phyloP scores from a whole-genome alignment of 2,888 invertebrate species.

The Capitulum mitella region DNA sequence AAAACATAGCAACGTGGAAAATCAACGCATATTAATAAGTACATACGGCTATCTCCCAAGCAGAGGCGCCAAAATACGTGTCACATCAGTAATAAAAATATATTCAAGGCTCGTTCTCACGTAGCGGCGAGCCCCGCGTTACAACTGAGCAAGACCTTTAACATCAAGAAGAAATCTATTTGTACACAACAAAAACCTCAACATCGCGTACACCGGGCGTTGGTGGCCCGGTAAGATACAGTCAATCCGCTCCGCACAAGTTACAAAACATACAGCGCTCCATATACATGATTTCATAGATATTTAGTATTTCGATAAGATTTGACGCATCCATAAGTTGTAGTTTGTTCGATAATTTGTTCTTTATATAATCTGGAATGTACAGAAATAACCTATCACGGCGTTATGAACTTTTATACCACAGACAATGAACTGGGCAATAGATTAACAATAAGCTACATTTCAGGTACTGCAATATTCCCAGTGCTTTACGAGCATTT shows the following conservation, averaged over 20 bases:
- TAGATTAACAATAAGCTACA: constrained; percentile 7
- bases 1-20: constrained; percentile 11
- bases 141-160: constrained; percentile 1
- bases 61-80: background rate
- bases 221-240: background rate
- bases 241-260: background rate
- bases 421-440: background rate
- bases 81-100: constrained; percentile 12
- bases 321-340: background rate
- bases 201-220: background rate
- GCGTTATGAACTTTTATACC: background rate
- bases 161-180: constrained; percentile 7
- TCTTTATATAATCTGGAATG: constrained; percentile 14
- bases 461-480: background rate
- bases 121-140: background rate
- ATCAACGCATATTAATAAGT: constrained; percentile 20
- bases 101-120: background rate
- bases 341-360: constrained; percentile 21
- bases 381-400: constrained; percentile 1
- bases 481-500: background rate
- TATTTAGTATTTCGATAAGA: background rate
- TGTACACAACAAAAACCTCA: constrained; percentile 4
- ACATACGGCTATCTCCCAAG: constrained; percentile 1
- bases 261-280: background rate
- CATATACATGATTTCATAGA: background rate